Evolutionary conservation across 2,888 invertebrate species (phyloP).

Genomic region (Coelinius sp.): DNA sequence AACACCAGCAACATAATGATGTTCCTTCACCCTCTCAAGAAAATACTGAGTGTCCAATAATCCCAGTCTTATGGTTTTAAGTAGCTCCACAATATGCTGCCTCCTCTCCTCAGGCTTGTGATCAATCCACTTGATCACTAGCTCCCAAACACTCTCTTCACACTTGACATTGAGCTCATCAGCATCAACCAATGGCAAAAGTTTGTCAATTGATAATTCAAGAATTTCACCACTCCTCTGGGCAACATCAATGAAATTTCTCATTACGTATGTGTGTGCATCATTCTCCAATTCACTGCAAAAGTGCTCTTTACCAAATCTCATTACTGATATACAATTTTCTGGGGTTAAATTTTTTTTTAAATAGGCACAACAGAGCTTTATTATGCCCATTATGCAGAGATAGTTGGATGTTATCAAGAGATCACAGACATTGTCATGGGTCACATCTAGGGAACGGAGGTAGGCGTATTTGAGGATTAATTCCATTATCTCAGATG

Average conservation of each 20-base stretch:
- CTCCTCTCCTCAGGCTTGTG: slow-evolving; percentile 81
- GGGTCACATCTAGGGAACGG: slow-evolving; percentile 81
- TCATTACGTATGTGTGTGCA: slow-evolving; percentile 80
- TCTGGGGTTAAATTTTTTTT: slow-evolving; percentile 78
- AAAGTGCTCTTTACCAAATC: slow-evolving; percentile 85
- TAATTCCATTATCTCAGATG: slow-evolving; percentile 82
- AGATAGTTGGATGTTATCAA: slow-evolving; percentile 91
- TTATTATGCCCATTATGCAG: slow-evolving; percentile 85
- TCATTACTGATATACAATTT: slow-evolving; percentile 88
- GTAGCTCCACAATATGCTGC: slow-evolving; percentile 82
- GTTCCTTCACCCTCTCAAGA: slow-evolving; percentile 90
- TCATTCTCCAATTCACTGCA: slow-evolving; percentile 80
- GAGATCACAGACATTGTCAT: slow-evolving; percentile 85
- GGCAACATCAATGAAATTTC: slow-evolving; percentile 82
- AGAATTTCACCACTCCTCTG: slow-evolving; percentile 83
- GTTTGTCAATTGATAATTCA: slow-evolving; percentile 80
- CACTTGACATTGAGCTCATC: slow-evolving; percentile 90
- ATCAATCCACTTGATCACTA: slow-evolving; percentile 90
- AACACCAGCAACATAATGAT: slow-evolving; percentile 86
- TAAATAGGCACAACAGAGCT: slow-evolving; percentile 85
- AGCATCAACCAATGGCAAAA: slow-evolving; percentile 83
- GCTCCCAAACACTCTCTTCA: slow-evolving; percentile 90
- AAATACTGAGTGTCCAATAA: slow-evolving; percentile 91
- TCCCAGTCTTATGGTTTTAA: slow-evolving; percentile 86
- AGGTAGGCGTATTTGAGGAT: slow-evolving; percentile 90